phyloP scores from a whole-genome alignment of 2,797 vertebrate genomes.

The Intellagama lesueurii region DNA sequence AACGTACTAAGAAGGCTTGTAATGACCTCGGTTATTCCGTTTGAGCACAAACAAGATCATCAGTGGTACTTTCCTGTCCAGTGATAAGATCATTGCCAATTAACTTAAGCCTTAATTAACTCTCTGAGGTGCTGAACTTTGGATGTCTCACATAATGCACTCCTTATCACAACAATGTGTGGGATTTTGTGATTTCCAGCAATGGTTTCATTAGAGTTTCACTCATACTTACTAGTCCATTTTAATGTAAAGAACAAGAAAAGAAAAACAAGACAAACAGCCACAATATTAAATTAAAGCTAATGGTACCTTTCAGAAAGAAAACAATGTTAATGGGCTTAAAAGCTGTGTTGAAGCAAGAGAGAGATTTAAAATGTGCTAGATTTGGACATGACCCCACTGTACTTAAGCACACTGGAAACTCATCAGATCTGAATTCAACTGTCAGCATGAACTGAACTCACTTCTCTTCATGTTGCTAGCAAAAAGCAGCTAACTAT shows the following conservation, averaged over 20 bases:
- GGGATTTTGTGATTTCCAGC: conserved; percentile 68
- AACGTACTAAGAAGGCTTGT: conserved; percentile 72
- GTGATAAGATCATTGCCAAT: conserved; percentile 79
- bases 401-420: background rate
- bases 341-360: conserved; percentile 43
- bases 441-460: background rate
- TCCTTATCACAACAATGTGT: conserved; percentile 67
- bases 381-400: background rate
- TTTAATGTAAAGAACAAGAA: conserved; percentile 37
- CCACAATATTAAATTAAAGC: conserved; percentile 68
- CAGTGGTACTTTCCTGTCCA: conserved; percentile 71
- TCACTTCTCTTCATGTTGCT: background rate
- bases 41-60: conserved; percentile 77
- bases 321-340: conserved; percentile 55
- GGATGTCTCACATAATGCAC: conserved; percentile 63
- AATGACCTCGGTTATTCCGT: conserved; percentile 73
- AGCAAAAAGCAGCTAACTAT: background rate
- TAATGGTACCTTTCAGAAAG: conserved; percentile 42
- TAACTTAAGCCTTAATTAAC: conserved; percentile 80
- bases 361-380: background rate
- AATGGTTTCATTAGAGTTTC: conserved; percentile 69
- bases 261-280: conserved; percentile 12
- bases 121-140: conserved; percentile 80
- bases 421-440: background rate
- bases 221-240: conserved; percentile 62